Evolutionary conservation across 2,888 invertebrate species (phyloP), one percentile per base, ranked within the genome.

Genomic region (Drosophila melanosoma): DNA sequence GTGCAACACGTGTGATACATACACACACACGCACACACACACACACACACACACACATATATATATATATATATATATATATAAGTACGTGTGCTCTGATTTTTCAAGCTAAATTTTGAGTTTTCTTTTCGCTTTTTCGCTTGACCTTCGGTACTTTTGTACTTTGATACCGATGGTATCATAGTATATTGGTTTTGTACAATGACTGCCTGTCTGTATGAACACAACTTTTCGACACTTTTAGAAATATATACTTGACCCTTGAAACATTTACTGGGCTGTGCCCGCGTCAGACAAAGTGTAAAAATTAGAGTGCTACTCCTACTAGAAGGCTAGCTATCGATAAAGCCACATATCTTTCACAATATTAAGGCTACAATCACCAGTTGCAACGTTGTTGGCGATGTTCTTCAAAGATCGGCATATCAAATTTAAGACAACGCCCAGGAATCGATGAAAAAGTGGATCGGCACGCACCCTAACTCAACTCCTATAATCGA

Each of bases 1-100:
- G 83, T 88, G 89, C 83, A 84, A 84, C 83, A 84, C 80, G 83
- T 84, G 88, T 65, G 65, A 49, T 51, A 51, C 66, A 69, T 40
- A 64, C 72, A 64, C 42, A 52, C 32, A 63, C 36, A 42, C 7
- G 17, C 26, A 60, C 26, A 65, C 23, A 33, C n/a, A 51, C 66
- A 69, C 36, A 64, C 72, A 64, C 42, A 52, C 32, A 63, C 36
- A 42, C 7, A 20, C 26, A 60, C 26, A 65, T 12, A 33, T 26
- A 36, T 7, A 29, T 32, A 51, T 7, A 48, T 26, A 52, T 35
- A 49, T 59, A 38, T 33, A 36, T 20, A 15, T 42, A 40, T 10
- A 36, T 35, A 49, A 33, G 29, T 62, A 33, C 29, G 52, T 48
- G 59, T 70, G 78, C 63, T 66, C 64, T 69, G 73, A 66, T 81